Evolutionary conservation across 1,140 invertebrate species (phyloP).

Genomic region (Scaptodrosophila lebanonensis): DNA sequence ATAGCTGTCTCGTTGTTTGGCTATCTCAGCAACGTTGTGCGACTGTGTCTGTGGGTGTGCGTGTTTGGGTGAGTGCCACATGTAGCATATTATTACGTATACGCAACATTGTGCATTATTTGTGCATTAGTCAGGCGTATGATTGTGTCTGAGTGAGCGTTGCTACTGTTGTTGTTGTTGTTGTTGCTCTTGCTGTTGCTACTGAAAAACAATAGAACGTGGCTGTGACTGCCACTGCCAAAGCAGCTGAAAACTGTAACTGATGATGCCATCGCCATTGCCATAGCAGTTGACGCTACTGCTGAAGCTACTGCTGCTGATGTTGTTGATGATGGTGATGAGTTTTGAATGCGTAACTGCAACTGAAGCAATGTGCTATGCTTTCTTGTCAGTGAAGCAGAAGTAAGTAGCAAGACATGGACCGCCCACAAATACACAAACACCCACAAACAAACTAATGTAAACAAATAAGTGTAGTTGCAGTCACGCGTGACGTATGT

Average conservation of each 20-base stretch:
- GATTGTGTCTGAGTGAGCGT: constrained; percentile 37
- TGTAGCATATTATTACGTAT: constrained; percentile 38
- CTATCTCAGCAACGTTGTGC: not conserved
- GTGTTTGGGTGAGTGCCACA: constrained; percentile 6
- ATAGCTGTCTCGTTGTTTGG: not conserved
- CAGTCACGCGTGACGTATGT: constrained; percentile 17
- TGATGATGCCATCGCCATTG: constrained; percentile 27
- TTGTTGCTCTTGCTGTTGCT: not conserved
- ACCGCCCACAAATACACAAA: not conserved
- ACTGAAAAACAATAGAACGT: constrained; percentile 24
- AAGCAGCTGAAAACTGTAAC: constrained; percentile 27
- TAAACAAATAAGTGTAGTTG: not conserved
- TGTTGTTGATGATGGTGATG: constrained; percentile 49
- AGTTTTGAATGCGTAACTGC: constrained; percentile 61
- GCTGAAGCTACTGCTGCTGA: constrained; percentile 9
- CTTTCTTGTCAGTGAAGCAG: constrained; percentile 42
- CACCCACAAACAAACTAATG: not conserved
- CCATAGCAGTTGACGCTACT: not conserved
- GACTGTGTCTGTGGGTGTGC: not conserved
- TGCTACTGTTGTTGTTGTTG: constrained; percentile 1
- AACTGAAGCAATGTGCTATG: constrained; percentile 32
- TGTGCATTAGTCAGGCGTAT: constrained; percentile 40
- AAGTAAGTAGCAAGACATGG: constrained; percentile 18
- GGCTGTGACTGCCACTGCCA: constrained; percentile 33
- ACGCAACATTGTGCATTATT: constrained; percentile 36